These are phyloP conservation scores for Noctua pronuba DNA, from an alignment of 2,888 invertebrate genomes.

Conservation along the genomic window DNA sequence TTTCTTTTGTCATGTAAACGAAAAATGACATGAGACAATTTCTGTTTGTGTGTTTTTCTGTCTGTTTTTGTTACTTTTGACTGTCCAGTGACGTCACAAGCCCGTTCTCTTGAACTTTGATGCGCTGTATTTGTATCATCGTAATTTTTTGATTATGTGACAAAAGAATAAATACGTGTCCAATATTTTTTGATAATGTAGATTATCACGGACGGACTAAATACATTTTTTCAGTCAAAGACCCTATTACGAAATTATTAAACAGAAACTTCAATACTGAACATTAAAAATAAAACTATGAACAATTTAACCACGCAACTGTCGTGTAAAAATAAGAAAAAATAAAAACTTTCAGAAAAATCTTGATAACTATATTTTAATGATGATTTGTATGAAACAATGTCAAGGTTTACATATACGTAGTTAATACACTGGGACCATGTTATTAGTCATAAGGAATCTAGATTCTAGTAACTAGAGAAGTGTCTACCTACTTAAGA, in stretches of 20 bases:
- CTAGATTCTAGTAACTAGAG: constrained; percentile 73
- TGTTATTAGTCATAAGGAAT: constrained; percentile 63
- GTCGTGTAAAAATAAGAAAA: neutral
- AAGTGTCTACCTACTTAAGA: constrained; percentile 59
- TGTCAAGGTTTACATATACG: constrained; percentile 51
- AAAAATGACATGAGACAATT: too few relatives aligned
- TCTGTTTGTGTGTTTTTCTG: too few relatives aligned
- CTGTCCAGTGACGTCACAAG: too few relatives aligned
- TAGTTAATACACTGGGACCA: constrained; percentile 70
- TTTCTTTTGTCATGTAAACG: too few relatives aligned
- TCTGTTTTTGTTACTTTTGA: too few relatives aligned
- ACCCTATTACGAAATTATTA: neutral
- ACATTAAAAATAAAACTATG: neutral
- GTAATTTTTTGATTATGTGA: too few relatives aligned
- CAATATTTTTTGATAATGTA: too few relatives aligned
- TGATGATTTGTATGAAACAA: constrained; percentile 33
- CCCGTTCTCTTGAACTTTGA: too few relatives aligned
- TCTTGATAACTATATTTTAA: constrained; percentile 19
- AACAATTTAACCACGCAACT: neutral
- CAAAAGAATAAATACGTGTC: too few relatives aligned
- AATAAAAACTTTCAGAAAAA: constrained; percentile 6
- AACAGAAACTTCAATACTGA: neutral
- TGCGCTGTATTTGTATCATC: too few relatives aligned
- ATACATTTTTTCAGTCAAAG: too few relatives aligned
- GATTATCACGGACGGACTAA: too few relatives aligned